Percentiles rank a stretch among this genome's conserved stretches.
Evolutionary conservation across 2,113 vertebrate species (phyloP).

Genomic region (Chloropsis hardwickii): DNA sequence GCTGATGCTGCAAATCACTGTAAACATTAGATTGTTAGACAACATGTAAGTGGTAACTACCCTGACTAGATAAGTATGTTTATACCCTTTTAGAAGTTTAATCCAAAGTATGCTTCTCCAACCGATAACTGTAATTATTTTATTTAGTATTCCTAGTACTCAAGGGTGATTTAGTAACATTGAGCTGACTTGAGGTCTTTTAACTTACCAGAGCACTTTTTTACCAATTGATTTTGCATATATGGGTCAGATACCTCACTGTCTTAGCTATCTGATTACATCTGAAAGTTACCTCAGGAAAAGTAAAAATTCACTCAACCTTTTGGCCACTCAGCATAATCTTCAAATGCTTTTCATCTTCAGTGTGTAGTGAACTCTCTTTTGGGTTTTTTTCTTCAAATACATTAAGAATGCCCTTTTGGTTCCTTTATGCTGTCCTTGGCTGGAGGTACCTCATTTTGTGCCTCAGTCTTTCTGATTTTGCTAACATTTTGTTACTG

Average conservation of each 20-base stretch:
- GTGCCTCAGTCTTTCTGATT: not conserved
- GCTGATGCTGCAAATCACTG: not conserved
- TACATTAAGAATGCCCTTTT: not conserved
- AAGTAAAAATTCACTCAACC: not conserved
- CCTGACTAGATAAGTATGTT: not conserved
- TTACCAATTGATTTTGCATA: not conserved
- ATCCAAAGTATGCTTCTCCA: not conserved
- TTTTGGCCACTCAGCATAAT: not conserved
- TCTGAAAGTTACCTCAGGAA: not conserved
- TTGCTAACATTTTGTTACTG: not conserved
- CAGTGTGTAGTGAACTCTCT: not conserved
- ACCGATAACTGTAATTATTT: not conserved
- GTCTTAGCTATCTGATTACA: not conserved
- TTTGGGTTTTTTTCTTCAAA: not conserved
- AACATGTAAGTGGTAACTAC: not conserved
- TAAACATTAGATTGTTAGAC: not conserved
- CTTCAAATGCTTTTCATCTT: not conserved
- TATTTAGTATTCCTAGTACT: not conserved
- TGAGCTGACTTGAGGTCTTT: not conserved
- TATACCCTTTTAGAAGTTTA: not conserved
- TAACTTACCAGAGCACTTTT: not conserved
- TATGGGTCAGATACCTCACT: not conserved
- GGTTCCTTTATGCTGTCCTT: not conserved
- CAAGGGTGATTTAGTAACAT: not conserved
- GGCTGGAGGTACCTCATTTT: not conserved